These are phyloP conservation scores for Poeciliopsis paucimaculata DNA, from an alignment of 2,797 vertebrate species.

Conservation along the genomic window DNA sequence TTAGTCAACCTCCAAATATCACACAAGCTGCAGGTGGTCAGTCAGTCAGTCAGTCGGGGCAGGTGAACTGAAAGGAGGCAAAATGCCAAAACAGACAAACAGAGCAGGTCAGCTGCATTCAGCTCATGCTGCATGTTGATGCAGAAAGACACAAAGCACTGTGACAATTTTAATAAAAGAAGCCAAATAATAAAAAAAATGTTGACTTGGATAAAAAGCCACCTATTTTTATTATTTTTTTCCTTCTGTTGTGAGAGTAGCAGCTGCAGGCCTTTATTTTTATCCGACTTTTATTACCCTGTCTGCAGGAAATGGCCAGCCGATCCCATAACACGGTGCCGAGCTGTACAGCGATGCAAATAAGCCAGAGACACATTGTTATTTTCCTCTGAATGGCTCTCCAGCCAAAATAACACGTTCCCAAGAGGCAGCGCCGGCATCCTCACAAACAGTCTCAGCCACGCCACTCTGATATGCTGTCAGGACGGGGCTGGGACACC, in stretches of 20 bases:
- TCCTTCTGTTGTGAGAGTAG: conserved; percentile 6
- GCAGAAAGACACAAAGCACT: too few species aligned
- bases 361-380: conserved; percentile 43
- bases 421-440: conserved; percentile 36
- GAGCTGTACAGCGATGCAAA: conserved; percentile 45
- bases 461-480: conserved; percentile 55
- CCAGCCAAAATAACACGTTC: conserved; percentile 45
- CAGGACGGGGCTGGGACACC: conserved; percentile 27
- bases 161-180: conserved; percentile 9
- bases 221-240: background rate
- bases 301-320: conserved; percentile 29
- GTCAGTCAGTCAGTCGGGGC: background rate
- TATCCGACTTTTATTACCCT: conserved; percentile 31
- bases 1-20: conserved; percentile 2
- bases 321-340: conserved; percentile 41
- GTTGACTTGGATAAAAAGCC: conserved; percentile 5
- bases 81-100: conserved; percentile 3
- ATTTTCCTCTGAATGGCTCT: conserved; percentile 50
- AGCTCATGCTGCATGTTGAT: background rate
- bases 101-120: conserved; percentile 3
- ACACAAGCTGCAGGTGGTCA: conserved; percentile 1
- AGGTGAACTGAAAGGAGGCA: background rate
- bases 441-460: conserved; percentile 56
- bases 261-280: conserved; percentile 37
- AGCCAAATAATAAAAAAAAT: conserved; percentile 7